Evolutionary conservation across 2,888 invertebrate species (phyloP).

Genomic region (Zygothrica quintamaculata): DNA sequence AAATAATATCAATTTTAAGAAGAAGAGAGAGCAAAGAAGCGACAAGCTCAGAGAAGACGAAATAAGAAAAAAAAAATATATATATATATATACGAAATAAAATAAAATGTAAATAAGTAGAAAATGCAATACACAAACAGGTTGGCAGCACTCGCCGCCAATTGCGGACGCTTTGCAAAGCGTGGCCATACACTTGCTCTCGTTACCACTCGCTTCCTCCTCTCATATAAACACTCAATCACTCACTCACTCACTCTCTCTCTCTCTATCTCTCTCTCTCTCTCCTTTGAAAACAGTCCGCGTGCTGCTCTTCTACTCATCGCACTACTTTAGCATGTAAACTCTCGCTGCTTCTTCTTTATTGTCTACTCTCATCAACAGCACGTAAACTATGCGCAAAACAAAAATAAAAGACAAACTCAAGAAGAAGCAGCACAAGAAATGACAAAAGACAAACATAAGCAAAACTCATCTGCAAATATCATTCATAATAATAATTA

Average conservation of each 20-base stretch:
- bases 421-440: neutral
- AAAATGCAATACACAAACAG: conserved; percentile 38
- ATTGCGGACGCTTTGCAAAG: conserved; percentile 15
- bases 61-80: conserved; percentile 2
- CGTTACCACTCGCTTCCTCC: neutral
- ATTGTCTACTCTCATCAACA: neutral
- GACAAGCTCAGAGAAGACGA: conserved; percentile 4
- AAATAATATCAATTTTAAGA: too few relatives aligned
- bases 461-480: conserved; percentile 11
- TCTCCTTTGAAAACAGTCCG: too few relatives aligned
- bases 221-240: too few relatives aligned
- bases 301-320: neutral
- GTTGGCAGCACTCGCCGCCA: conserved; percentile 47
- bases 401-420: neutral
- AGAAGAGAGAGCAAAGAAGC: conserved; percentile 6
- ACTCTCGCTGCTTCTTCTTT: too few relatives aligned
- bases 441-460: neutral
- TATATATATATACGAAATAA: neutral
- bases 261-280: conserved; percentile 3
- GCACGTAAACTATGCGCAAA: neutral
- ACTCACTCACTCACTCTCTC: conserved; percentile 6
- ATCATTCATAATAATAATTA: conserved; percentile 32
- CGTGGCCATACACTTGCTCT: conserved; percentile 12
- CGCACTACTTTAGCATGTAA: too few relatives aligned
- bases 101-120: neutral